Evolutionary conservation across 2,113 vertebrate genomes (phyloP), one percentile per base, ranked within the genome.

Genomic region (Fulica atra): DNA sequence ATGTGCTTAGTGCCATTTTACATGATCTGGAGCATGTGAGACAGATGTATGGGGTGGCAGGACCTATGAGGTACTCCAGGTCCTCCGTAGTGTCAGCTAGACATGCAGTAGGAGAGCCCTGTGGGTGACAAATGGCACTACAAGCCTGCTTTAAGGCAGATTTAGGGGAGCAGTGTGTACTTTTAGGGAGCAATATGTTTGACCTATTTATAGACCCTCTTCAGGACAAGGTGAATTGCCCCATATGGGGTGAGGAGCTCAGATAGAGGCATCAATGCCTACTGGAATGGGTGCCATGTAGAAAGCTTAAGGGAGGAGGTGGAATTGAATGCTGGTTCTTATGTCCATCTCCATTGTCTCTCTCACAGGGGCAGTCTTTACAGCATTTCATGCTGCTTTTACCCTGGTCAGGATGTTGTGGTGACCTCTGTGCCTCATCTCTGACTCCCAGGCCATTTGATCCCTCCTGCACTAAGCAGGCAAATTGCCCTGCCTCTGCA

Each of bases 71-170:
- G 16, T 53, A 25, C 35, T 72, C 65, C 17, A 16, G 19, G 9
- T 17, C 38, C 71, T 33, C 61, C 69, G 66, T 77, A 70, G 17
- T 3, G 38, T 18, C 54, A 87, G 65, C 50, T 89, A 25, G 71
- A 13, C 2, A 4, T 0, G 0, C n/a, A 46, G 12, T 16, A 23
- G 40, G 46, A 60, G 25, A 80, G 13, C 2, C 35, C 17, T 2
- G 0, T 24, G 16, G 29, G 8, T 85, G 60, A 42, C 61, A 71
- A 74, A 48, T 1, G 14, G 5, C 48, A 38, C 13, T 16, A 31
- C 8, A 42, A 80, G 0, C 6, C 23, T 33, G 29, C 28, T 65
- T 89, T 81, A 33, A 17, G 38, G 38, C 24, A 61, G 40, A 25
- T 82, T 86, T 29, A 50, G 36, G 63, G 28, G 9, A 73, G 74